These are phyloP conservation scores for Embidobia sp. DNA, from an alignment of 2,888 invertebrate species.

Conservation along the genomic window DNA sequence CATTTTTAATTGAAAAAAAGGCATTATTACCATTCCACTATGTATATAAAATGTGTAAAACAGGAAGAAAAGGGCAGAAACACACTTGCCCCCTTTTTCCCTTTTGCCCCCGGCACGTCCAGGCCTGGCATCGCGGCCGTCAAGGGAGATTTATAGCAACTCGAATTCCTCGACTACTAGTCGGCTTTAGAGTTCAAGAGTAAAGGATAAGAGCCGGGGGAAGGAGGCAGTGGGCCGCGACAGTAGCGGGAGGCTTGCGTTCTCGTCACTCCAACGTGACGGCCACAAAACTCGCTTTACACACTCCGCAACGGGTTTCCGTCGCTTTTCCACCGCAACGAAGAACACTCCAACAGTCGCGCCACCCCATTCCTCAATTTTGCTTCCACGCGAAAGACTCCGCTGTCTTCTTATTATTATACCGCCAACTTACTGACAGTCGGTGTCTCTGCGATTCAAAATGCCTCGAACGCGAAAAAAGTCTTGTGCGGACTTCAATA, in stretches of 20 bases:
- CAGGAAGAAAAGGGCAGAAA: constrained; percentile 31
- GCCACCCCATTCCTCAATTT: constrained; percentile 52
- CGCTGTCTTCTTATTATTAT: constrained; percentile 44
- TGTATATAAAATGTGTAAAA: constrained; percentile 66
- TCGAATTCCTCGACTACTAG: constrained; percentile 81
- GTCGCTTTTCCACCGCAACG: constrained; percentile 59
- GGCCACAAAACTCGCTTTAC: constrained; percentile 73
- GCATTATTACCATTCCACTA: constrained; percentile 79
- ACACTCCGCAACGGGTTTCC: constrained; percentile 66
- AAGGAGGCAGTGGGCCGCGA: constrained; percentile 66
- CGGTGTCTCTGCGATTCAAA: constrained; percentile 30
- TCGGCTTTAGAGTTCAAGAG: constrained; percentile 72
- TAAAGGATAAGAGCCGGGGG: constrained; percentile 67
- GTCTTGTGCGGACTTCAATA: constrained; percentile 10
- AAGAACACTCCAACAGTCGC: constrained; percentile 34
- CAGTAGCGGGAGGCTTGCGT: constrained; percentile 68
- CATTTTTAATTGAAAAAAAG: too few species aligned
- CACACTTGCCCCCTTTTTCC: constrained; percentile 61
- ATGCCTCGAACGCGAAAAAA: constrained; percentile 18
- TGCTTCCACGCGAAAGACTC: constrained; percentile 27
- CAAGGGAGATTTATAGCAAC: constrained; percentile 81
- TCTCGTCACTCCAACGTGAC: constrained; percentile 77
- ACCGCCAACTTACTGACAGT: constrained; percentile 37
- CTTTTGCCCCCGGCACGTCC: constrained; percentile 68
- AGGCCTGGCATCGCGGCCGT: constrained; percentile 80